Percentiles rank a stretch among this genome's conserved stretches.
Evolutionary conservation across 2,888 invertebrate species (phyloP).

Genomic region (Lithophane leautieri): DNA sequence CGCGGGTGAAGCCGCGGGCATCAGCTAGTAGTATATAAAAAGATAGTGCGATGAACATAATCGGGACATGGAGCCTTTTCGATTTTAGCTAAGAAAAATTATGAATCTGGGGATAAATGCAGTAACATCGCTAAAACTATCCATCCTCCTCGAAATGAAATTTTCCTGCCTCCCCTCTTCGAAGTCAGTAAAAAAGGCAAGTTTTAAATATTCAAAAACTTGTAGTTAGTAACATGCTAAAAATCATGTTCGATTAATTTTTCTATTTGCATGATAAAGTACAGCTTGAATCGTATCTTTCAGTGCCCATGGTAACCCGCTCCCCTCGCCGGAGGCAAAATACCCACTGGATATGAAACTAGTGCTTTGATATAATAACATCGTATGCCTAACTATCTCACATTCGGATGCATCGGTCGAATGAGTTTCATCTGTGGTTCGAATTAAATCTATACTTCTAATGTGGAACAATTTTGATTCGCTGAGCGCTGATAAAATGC

Average conservation of each 20-base stretch:
- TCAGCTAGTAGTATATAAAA: background rate
- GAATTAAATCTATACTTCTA: background rate
- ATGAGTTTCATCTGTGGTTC: background rate
- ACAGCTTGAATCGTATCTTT: background rate
- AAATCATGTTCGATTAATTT: background rate
- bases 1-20: too few relatives aligned
- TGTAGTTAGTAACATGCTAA: background rate
- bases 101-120: background rate
- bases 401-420: background rate
- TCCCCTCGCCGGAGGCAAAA: background rate
- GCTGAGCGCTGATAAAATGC: background rate
- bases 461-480: background rate
- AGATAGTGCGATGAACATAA: background rate
- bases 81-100: background rate
- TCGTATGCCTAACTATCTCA: background rate
- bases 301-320: too few relatives aligned
- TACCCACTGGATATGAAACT: background rate
- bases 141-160: background rate
- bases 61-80: background rate
- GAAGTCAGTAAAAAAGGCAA: background rate
- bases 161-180: background rate
- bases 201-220: background rate
- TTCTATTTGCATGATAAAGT: background rate
- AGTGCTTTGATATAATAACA: slow-evolving; percentile 14
- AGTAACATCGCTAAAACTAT: background rate